These are phyloP conservation scores for Paguma larvata DNA, from an alignment of 2,797 vertebrate genomes.

Conservation along the genomic window DNA sequence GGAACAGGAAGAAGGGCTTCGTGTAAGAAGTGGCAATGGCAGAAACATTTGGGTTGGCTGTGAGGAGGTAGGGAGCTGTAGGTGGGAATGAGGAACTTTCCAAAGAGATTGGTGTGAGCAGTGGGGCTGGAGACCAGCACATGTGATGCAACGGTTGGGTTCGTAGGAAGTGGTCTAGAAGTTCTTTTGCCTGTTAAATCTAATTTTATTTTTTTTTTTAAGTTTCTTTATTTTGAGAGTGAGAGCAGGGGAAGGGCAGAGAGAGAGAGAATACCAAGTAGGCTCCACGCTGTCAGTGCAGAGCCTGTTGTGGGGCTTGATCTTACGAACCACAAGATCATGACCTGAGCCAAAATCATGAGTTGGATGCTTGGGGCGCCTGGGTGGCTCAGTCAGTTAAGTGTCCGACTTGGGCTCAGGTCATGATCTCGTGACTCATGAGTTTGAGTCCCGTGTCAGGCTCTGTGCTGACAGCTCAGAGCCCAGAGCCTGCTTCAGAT, in stretches of 20 bases:
- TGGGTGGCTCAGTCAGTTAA: too few species aligned
- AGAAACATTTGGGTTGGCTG: neutral
- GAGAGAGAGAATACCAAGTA: too few species aligned
- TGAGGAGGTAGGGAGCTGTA: neutral
- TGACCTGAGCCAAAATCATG: too few species aligned
- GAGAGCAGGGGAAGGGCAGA: neutral
- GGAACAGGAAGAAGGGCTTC: neutral
- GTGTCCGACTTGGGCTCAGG: too few species aligned
- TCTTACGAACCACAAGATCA: too few species aligned
- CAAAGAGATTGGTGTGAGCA: neutral
- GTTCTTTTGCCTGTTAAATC: neutral
- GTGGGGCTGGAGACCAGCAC: neutral
- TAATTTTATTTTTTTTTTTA: neutral
- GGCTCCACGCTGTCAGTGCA: too few species aligned
- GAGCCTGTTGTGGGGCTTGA: too few species aligned
- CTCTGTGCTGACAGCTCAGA: too few species aligned
- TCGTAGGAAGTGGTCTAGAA: neutral
- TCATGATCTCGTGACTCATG: too few species aligned
- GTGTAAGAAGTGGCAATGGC: constrained; percentile 2
- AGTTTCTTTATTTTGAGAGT: neutral
- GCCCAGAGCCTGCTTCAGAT: too few species aligned
- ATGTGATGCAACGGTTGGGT: neutral
- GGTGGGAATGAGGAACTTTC: neutral
- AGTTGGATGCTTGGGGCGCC: too few species aligned
- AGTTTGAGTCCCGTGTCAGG: too few species aligned